A percentile compares a stretch with the other conserved stretches of the same genome.
phyloP scores from a whole-genome alignment of 2,797 vertebrate species.

The Acanthurus tractus region DNA sequence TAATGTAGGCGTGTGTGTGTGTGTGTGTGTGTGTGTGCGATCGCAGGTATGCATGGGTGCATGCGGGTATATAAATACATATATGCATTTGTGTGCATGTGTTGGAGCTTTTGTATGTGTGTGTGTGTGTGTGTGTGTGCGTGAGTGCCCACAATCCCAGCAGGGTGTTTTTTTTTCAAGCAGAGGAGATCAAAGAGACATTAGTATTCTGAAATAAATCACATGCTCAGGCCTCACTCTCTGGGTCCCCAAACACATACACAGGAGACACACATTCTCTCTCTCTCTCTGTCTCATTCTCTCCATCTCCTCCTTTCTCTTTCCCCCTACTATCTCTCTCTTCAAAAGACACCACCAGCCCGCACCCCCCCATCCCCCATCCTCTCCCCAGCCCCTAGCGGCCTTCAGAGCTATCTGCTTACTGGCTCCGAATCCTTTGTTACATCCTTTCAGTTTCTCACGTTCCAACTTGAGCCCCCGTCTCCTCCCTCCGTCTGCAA shows the following conservation, averaged over 20 bases:
- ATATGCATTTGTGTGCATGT: constrained; percentile 56
- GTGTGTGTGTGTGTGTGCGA: not conserved
- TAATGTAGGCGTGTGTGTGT: constrained; percentile 50
- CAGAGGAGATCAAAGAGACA: constrained; percentile 84
- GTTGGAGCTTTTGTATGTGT: constrained; percentile 13
- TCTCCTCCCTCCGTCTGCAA: constrained; percentile 79
- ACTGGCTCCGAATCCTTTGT: constrained; percentile 80
- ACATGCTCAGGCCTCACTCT: constrained; percentile 77
- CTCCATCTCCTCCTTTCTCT: constrained; percentile 63
- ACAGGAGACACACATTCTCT: constrained; percentile 66
- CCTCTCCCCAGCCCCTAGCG: constrained; percentile 64
- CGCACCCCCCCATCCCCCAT: not conserved
- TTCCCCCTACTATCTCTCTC: constrained; percentile 66
- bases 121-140: constrained; percentile 20
- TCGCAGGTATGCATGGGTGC: constrained; percentile 51
- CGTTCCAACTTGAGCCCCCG: constrained; percentile 71
- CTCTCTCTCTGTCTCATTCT: constrained; percentile 53
- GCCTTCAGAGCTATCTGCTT: constrained; percentile 80
- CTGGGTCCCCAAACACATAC: constrained; percentile 80
- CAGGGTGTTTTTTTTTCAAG: constrained; percentile 75
- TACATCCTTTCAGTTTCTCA: constrained; percentile 78
- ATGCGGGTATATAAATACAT: constrained; percentile 57
- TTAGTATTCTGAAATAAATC: constrained; percentile 87
- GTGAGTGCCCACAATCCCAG: constrained; percentile 68
- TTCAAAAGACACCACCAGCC: constrained; percentile 72